Evolutionary conservation across 2,113 vertebrate species (phyloP).

Genomic region (Greenwoodochromis staneri): DNA sequence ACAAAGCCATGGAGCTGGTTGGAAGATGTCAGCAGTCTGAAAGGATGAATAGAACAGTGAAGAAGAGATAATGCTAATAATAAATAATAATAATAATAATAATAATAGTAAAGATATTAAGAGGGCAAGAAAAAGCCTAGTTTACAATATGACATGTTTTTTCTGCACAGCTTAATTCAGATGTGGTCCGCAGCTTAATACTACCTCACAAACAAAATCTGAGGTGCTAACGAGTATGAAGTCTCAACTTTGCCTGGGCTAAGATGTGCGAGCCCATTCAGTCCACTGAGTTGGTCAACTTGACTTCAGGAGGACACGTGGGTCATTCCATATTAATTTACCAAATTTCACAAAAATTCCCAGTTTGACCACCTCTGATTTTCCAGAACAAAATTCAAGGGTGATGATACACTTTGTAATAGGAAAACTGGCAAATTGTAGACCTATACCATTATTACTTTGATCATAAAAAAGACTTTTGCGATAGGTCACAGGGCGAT

Average conservation of each 20-base stretch:
- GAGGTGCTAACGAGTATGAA: not conserved
- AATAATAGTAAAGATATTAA: not conserved
- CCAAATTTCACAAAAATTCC: not conserved
- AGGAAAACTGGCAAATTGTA: not conserved
- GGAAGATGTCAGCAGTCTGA: not conserved
- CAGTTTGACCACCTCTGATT: not conserved
- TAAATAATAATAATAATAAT: not conserved
- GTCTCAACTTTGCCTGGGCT: not conserved
- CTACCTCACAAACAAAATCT: not conserved
- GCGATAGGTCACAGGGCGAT: not conserved
- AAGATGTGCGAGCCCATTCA: not conserved
- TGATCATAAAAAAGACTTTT: not conserved
- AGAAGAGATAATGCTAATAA: not conserved
- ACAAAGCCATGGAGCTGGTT: not conserved
- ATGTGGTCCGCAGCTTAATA: not conserved
- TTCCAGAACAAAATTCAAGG: not conserved
- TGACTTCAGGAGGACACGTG: not conserved
- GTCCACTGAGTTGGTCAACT: not conserved
- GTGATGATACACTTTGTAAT: not conserved
- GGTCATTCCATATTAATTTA: not conserved
- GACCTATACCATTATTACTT: accelerated
- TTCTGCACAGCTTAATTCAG: not conserved
- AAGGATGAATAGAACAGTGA: not conserved
- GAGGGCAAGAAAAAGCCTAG: not conserved
- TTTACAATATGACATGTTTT: not conserved